Evolutionary conservation across 2,888 invertebrate genomes (phyloP), one percentile per base, ranked within the genome.

Genomic region (Psococerastis gibbosa): DNA sequence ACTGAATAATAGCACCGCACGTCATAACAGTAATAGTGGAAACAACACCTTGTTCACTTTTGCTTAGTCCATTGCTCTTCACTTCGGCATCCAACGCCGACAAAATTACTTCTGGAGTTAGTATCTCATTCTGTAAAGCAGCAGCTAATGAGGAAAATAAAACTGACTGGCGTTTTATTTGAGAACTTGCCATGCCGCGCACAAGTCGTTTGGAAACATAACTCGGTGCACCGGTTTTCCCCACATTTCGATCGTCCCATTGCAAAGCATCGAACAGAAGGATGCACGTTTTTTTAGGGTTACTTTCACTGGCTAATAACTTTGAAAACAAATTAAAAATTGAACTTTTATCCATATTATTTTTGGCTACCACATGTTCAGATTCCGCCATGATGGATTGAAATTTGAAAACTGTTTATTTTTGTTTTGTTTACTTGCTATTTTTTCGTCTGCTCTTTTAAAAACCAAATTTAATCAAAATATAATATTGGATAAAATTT

Each of bases 181-280:
- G 18, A 17, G 16, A 13, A 5, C 17, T 13, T 4, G 20, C 6
- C 20, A 38, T 18, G 20, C 38, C 38, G 5, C 20, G 17, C 18
- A 38, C 38, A 4, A 38, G 38, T 4, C 38, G 38, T 11, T 38
- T 38, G 38, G 22, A n/a, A 13, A 22, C 17, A 38, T 38, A 38
- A n/a, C n/a, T 17, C n/a, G 38, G n/a, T 6, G 17, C 22, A 20
- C 4, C 20, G 5, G 18, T 4, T 20, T 16, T 5, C 5, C 38
- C 38, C 3, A 38, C 38, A 47, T 27, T 27, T 11, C 11, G 8
- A 27, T 27, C 27, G 27, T 27, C 11, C 6, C 11, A 9, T 11
- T 27, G 6, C 11, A 27, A 27, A 27, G 11, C 6, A 11, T 27
- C 27, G 6, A 27, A 6, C 11, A 27, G 11, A 9, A 11, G 8